These are phyloP conservation scores for Peromyscus eremicus DNA, from an alignment of 2,797 vertebrate genomes.

Conservation along the genomic window DNA sequence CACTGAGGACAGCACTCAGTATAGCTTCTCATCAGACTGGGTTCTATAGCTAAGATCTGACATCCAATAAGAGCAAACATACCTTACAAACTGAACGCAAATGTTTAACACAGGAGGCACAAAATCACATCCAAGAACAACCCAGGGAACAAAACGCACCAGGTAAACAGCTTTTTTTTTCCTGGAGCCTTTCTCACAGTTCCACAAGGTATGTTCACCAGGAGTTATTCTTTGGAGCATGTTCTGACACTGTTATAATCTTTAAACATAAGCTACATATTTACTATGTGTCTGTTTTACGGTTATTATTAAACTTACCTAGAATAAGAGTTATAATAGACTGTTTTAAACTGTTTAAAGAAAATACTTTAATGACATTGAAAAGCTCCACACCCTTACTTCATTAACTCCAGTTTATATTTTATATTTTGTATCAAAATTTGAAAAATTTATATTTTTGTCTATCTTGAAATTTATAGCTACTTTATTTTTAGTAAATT, in stretches of 20 bases:
- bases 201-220: not conserved
- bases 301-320: not conserved
- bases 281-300: not conserved
- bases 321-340: not conserved
- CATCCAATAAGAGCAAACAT: not conserved
- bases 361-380: not conserved
- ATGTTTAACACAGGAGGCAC: not conserved
- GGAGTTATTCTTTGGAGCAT: not conserved
- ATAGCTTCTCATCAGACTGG: not conserved
- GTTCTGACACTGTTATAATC: not conserved
- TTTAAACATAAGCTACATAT: not conserved
- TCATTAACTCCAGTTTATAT: not conserved
- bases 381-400: not conserved
- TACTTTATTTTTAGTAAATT: not conserved
- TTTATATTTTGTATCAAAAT: not conserved
- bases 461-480: not conserved
- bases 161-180: not conserved
- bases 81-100: not conserved
- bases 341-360: not conserved
- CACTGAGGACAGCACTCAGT: not conserved
- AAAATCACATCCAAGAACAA: not conserved
- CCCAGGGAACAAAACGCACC: not conserved
- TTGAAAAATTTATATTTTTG: not conserved
- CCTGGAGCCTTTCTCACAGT: not conserved
- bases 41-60: not conserved